phyloP scores from a whole-genome alignment of 2,888 invertebrate species.

The Cynaeus angustus region DNA sequence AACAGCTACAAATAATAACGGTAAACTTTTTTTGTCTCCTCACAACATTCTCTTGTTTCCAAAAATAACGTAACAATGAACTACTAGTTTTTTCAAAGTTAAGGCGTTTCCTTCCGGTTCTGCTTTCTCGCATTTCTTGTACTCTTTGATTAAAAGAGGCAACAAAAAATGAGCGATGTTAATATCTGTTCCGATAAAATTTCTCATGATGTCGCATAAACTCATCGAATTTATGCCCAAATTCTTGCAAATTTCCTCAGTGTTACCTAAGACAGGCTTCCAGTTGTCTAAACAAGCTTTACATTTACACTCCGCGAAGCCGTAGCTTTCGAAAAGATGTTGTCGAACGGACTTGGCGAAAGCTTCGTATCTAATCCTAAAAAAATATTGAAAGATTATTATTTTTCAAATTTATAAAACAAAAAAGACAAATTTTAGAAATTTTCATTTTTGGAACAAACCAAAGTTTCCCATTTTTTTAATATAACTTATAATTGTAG shows the following conservation, averaged over 20 bases:
- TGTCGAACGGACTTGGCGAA: neutral
- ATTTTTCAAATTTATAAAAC: no score
- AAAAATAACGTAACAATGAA: conserved; percentile 31
- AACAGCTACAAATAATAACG: no score
- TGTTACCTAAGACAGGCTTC: neutral
- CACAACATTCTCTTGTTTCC: conserved; percentile 27
- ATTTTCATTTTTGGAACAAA: no score
- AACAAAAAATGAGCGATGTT: conserved; percentile 1
- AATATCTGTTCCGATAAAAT: conserved; percentile 18
- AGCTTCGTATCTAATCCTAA: conserved; percentile 24
- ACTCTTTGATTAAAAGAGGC: conserved; percentile 7
- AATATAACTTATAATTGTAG: no score
- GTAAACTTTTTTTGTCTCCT: no score
- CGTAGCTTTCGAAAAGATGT: neutral
- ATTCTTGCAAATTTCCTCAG: conserved; percentile 9
- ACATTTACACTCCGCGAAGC: conserved; percentile 1
- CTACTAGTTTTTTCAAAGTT: conserved; percentile 23
- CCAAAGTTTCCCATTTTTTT: no score
- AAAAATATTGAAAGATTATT: no score
- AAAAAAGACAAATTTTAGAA: no score
- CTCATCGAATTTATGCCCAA: conserved; percentile 5
- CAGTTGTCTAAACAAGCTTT: conserved; percentile 17
- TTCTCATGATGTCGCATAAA: conserved; percentile 15
- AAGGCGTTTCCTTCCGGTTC: conserved; percentile 25
- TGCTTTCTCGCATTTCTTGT: conserved; percentile 5